Conservation (phyloP, 2,797 vertebrate species). For the Chiloscyllium punctatum region DNA sequence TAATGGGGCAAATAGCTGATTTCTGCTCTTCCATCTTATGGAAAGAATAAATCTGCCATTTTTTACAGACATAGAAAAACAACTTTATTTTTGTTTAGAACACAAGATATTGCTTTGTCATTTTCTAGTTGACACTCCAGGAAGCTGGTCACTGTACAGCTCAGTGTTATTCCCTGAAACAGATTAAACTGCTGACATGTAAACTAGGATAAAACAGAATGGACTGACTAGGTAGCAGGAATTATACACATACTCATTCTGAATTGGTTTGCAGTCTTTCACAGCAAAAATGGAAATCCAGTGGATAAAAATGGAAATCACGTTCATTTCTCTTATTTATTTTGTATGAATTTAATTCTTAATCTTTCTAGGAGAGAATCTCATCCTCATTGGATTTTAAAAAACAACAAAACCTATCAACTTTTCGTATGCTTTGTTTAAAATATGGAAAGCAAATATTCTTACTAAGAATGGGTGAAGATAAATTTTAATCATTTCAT, state of each 20-base stretch:
- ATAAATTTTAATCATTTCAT: not conserved
- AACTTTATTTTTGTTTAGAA: not conserved
- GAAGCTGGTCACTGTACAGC: not conserved
- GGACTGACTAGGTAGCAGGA: not conserved
- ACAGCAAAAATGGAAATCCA: not conserved
- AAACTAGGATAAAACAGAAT: not conserved
- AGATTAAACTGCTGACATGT: not conserved
- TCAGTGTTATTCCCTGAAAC: not conserved
- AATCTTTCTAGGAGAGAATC: not conserved
- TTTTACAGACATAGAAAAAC: not conserved
- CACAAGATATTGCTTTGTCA: not conserved
- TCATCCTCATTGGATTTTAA: not conserved
- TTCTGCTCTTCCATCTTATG: too few relatives aligned
- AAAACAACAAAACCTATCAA: not conserved
- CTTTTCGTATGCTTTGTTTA: not conserved
- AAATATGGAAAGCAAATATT: not conserved
- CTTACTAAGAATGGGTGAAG: not conserved
- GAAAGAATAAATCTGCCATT: not conserved
- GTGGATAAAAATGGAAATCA: too few relatives aligned
- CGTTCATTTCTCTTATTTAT: not conserved
- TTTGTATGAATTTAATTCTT: not conserved
- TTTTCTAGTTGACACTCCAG: not conserved
- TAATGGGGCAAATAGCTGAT: too few relatives aligned
- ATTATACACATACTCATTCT: not conserved
- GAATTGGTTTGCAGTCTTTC: not conserved